Evolutionary conservation across 1,140 invertebrate species (phyloP), one percentile per base, ranked within the genome.

Genomic region (Thaumatotibia leucotreta): DNA sequence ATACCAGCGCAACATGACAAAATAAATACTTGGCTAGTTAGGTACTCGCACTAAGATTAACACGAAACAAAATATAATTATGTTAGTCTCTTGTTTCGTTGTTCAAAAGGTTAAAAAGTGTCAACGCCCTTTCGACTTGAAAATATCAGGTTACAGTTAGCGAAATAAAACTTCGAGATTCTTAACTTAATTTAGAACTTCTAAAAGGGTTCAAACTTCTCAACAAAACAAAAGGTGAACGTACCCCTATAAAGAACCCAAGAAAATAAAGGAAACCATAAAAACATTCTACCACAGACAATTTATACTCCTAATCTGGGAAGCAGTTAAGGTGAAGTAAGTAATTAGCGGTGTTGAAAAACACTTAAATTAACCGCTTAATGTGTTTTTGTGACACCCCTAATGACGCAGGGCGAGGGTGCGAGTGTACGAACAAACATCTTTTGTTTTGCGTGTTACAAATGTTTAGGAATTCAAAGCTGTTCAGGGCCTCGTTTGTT

Each of bases 311-410:
- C 72, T 81, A 77, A 81, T 81, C 77, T 74, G 70, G 65, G 11
- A 71, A 68, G 69, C 69, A 68, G 74, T 78, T 74, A 72, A 45
- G 61, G 71, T 67, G 58, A 58, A 77, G 65, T 72, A 70, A 76
- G 76, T 76, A 79, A 79, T 79, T 82, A 79, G 69, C 66, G 67
- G 67, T 70, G 72, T 69, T 74, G 68, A 75, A 79, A 77, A 79
- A 77, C 75, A 72, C 73, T 74, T 79, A 71, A 72, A 77, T 75
- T 77, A 65, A 52, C 64, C 65, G 77, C 67, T 33, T 75, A 75
- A 79, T 74, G 75, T 70, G 64, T 71, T 77, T 77, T 77, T 75
- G 75, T 72, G 73, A 79, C 75, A 79, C 70, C 64, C 68, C 67
- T 76, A 79, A 79, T 67, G 75, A 77, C 58, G 50, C 23, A 35